Percentiles rank a stretch among this genome's conserved stretches.
Conservation (phyloP, 2,888 invertebrate species). For the Brachycybe producta region DNA sequence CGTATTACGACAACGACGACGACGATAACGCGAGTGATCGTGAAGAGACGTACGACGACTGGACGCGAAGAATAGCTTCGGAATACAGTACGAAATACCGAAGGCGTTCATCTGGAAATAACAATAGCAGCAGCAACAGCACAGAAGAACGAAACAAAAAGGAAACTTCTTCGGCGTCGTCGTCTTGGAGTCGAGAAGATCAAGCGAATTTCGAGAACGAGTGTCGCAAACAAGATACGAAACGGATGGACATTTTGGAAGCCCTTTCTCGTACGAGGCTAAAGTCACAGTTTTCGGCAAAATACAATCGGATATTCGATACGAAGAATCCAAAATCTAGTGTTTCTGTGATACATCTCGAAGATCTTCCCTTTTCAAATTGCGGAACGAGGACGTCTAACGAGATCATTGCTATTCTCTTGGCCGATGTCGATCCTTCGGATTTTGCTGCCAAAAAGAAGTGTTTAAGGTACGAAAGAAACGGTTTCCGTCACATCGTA, state of each 20-base stretch:
- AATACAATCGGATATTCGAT: not conserved
- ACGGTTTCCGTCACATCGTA: no score
- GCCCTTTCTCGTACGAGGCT: no score
- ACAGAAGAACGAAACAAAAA: not conserved
- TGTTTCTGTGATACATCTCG: not conserved
- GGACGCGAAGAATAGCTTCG: conserved; percentile 4
- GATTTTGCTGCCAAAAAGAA: not conserved
- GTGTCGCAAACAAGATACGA: no score
- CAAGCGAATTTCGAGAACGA: no score
- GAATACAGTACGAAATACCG: not conserved
- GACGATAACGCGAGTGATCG: not conserved
- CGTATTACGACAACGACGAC: not conserved
- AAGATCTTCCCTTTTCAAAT: conserved; percentile 3
- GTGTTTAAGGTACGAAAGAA: conserved; percentile 10
- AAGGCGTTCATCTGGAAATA: not conserved
- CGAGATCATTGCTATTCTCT: not conserved
- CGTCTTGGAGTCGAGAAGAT: no score
- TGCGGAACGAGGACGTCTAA: not conserved
- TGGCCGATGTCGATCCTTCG: conserved; percentile 7
- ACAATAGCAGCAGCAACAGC: not conserved
- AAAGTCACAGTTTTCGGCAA: not conserved
- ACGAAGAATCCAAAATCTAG: no score
- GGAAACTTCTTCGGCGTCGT: not conserved
- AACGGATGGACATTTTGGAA: no score
- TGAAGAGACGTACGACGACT: conserved; percentile 9